Conservation (phyloP, 2,797 vertebrate genomes). For the Trematomus bernacchii region DNA sequence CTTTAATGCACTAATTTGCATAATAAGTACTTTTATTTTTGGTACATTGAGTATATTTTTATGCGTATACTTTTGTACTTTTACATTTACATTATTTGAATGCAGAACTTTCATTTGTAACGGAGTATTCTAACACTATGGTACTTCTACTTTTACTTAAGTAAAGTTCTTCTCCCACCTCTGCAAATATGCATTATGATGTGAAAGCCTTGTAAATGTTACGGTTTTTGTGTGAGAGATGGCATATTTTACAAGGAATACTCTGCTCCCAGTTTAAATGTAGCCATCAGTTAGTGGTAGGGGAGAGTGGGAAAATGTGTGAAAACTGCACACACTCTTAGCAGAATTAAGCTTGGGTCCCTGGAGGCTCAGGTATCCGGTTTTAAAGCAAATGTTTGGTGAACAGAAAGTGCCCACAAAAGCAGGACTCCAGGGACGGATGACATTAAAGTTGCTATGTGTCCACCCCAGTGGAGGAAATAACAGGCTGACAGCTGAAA, state of each 20-base stretch:
- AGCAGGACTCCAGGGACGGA: slow-evolving; percentile 15
- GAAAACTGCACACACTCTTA: slow-evolving; percentile 33
- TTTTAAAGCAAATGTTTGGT: slow-evolving; percentile 45
- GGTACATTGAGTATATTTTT: too few relatives aligned
- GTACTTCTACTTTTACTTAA: too few relatives aligned
- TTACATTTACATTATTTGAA: too few relatives aligned
- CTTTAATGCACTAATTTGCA: too few relatives aligned
- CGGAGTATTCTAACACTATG: too few relatives aligned
- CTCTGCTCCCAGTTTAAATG: slow-evolving; percentile 39
- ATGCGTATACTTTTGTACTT: too few relatives aligned
- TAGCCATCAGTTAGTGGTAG: slow-evolving; percentile 44
- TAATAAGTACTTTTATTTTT: too few relatives aligned
- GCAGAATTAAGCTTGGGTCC: slow-evolving; percentile 44
- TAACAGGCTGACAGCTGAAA: slow-evolving; percentile 11
- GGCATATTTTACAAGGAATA: slow-evolving; percentile 14
- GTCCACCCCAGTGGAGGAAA: slow-evolving; percentile 16
- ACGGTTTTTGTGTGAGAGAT: neutral
- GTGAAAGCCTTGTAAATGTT: slow-evolving; percentile 14
- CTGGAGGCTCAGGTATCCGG: slow-evolving; percentile 44
- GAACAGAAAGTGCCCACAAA: slow-evolving; percentile 25
- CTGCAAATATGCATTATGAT: neutral
- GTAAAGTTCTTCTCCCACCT: too few relatives aligned
- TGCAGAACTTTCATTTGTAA: too few relatives aligned
- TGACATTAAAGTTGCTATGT: slow-evolving; percentile 47
- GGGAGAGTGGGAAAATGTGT: slow-evolving; percentile 26